A percentile compares a stretch with the other conserved stretches of the same genome.
Conservation (phyloP, 2,113 vertebrate species). For the Sinocyclocheilus maitianheensis region DNA sequence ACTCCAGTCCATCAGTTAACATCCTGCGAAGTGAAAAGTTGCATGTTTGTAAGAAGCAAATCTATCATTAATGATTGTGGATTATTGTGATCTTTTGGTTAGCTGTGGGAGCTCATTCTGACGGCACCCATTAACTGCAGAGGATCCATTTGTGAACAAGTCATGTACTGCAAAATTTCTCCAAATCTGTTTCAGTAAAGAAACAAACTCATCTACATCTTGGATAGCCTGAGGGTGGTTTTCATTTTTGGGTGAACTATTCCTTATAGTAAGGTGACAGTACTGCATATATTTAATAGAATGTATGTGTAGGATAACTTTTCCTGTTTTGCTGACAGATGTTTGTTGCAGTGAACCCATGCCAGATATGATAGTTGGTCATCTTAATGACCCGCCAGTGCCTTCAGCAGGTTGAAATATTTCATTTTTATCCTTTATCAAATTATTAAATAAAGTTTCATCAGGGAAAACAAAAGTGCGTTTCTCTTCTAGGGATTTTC, state of each 20-base stretch:
- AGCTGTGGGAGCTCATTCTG: too few species aligned
- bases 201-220: too few species aligned
- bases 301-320: not conserved
- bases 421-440: not conserved
- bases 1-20: too few species aligned
- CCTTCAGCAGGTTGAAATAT: slow-evolving; percentile 75
- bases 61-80: too few species aligned
- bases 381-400: slow-evolving; percentile 66
- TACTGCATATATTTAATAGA: not conserved
- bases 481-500: slow-evolving; percentile 11
- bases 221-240: not conserved
- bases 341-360: slow-evolving; percentile 60
- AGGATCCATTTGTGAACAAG: too few species aligned
- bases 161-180: too few species aligned
- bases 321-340: slow-evolving; percentile 64
- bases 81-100: too few species aligned
- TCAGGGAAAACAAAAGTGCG: not conserved
- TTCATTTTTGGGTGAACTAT: not conserved
- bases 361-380: slow-evolving; percentile 70
- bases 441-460: not conserved
- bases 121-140: too few species aligned
- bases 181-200: too few species aligned
- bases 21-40: too few species aligned
- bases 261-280: not conserved
- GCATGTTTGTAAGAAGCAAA: too few species aligned